Percentiles rank a stretch among this genome's conserved stretches.
Conservation (phyloP, 1,140 invertebrate genomes). For the Drosophila orena region DNA sequence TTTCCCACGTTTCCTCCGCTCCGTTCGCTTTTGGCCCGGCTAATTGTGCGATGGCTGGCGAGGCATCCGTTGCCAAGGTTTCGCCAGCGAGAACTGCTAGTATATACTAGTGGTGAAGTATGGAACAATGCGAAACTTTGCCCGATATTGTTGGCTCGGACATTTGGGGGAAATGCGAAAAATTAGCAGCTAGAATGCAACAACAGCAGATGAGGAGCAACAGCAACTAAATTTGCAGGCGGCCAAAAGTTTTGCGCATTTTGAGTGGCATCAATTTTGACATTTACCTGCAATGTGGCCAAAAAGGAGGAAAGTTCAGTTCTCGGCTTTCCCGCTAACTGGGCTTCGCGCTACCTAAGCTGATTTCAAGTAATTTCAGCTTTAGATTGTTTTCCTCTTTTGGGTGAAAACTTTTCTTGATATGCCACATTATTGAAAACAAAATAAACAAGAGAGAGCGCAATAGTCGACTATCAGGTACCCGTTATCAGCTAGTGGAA, state of each 20-base stretch:
- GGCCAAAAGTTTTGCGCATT: constrained; percentile 61
- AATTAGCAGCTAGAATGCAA: constrained; percentile 23
- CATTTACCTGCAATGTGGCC: constrained; percentile 81
- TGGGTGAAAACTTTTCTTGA: constrained; percentile 60
- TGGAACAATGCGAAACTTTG: constrained; percentile 53
- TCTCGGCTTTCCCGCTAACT: constrained; percentile 31
- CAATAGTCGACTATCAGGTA: too few relatives aligned
- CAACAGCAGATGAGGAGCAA: constrained; percentile 28
- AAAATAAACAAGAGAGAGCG: background rate
- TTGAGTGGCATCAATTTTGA: constrained; percentile 84
- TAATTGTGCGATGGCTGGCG: constrained; percentile 26
- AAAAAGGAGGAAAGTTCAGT: constrained; percentile 35
- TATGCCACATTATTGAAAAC: constrained; percentile 55
- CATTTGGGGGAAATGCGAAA: constrained; percentile 35
- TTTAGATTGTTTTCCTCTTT: constrained; percentile 37
- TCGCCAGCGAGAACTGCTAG: background rate
- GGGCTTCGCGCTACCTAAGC: constrained; percentile 52
- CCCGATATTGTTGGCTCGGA: constrained; percentile 37
- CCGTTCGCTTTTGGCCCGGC: constrained; percentile 17
- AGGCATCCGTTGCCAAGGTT: constrained; percentile 13
- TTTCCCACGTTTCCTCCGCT: constrained; percentile 5
- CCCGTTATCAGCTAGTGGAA: too few relatives aligned
- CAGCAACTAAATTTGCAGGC: constrained; percentile 37
- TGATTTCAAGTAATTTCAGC: constrained; percentile 53
- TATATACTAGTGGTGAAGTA: background rate